Evolutionary conservation across 2,113 vertebrate species (phyloP).

Genomic region (Oryzias javanicus): DNA sequence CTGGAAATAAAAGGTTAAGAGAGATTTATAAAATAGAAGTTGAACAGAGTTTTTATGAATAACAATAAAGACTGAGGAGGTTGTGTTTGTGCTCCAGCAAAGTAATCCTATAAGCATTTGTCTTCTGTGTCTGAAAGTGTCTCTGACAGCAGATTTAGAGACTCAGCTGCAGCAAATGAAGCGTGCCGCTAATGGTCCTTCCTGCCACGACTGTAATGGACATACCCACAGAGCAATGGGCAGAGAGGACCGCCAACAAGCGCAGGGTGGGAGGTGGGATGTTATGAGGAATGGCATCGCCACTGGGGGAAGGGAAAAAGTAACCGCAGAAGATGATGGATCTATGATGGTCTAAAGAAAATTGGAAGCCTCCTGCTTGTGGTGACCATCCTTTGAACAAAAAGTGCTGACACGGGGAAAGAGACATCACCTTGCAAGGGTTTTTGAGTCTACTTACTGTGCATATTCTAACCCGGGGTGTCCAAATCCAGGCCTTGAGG

Average conservation of each 20-base stretch:
- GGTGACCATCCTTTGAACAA: background rate
- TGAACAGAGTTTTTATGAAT: no score
- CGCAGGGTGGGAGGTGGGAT: background rate
- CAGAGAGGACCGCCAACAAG: conserved; percentile 37
- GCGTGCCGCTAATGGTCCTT: conserved; percentile 60
- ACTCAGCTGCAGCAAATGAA: conserved; percentile 59
- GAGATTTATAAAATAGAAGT: no score
- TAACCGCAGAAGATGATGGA: background rate
- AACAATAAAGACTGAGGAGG: no score
- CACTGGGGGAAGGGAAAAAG: background rate
- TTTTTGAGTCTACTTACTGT: no score
- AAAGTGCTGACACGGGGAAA: background rate
- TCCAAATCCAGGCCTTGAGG: no score
- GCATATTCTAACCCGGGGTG: no score
- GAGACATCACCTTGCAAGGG: no score
- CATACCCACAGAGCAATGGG: conserved; percentile 46
- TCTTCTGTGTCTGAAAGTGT: conserved; percentile 37
- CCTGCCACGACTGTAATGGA: conserved; percentile 65
- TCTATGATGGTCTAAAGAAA: conserved; percentile 3
- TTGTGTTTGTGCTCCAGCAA: no score
- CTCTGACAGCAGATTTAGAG: conserved; percentile 62
- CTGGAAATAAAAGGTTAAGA: no score
- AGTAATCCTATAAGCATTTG: conserved; percentile 4
- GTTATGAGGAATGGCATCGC: background rate
- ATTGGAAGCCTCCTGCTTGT: conserved; percentile 5